Base-by-base conservation (phyloP, 2,797 vertebrate genomes). In the Macropodus opercularis region DNA sequence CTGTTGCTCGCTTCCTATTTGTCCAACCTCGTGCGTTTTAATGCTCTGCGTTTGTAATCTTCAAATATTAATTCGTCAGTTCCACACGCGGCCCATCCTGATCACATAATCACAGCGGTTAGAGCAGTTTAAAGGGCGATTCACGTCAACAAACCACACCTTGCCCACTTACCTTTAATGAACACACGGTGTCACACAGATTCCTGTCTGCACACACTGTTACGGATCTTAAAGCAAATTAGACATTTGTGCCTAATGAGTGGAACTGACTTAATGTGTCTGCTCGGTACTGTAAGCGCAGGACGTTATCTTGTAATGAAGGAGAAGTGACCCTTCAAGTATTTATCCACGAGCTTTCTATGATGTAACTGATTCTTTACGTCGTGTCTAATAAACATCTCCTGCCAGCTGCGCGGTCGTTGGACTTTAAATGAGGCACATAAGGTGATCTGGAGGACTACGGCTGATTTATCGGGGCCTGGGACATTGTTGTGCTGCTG, bases 1-100 rank as follows among this genome's bases (percentile, higher is more conserved):
- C 90, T 92, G 91, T 90, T 91, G 88, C 86, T 91, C 85, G 86
- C 90, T 91, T 88, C 79, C 79, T 85, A 90, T 88, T 87, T 63
- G 75, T 87, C 85, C 85, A 74, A 86, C 73, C 71, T 62, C 52
- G 49, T 75, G 63, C 76, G 70, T 76, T 85, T 80, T 75, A 60
- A 79, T 78, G 81, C 69, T 73, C 57, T n/a, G 24, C 54, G 63
- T 83, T 75, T 6, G 32, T 13, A 65, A 65, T 59, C 59, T 73
- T 46, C 62, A 86, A 85, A 82, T 85, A 78, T 83, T 78, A 40
- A 75, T 75, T 73, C 58, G 73, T 71, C 61, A 65, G 52, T 82
- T 82, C 73, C 44, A 58, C 78, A 80, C 78, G 74, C 19, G 29
- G 24, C 66, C 77, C 69, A 66, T 38, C 50, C 47, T 64, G 17